Evolutionary conservation across 2,888 invertebrate genomes (phyloP).

Genomic region (Gryllus longicercus): DNA sequence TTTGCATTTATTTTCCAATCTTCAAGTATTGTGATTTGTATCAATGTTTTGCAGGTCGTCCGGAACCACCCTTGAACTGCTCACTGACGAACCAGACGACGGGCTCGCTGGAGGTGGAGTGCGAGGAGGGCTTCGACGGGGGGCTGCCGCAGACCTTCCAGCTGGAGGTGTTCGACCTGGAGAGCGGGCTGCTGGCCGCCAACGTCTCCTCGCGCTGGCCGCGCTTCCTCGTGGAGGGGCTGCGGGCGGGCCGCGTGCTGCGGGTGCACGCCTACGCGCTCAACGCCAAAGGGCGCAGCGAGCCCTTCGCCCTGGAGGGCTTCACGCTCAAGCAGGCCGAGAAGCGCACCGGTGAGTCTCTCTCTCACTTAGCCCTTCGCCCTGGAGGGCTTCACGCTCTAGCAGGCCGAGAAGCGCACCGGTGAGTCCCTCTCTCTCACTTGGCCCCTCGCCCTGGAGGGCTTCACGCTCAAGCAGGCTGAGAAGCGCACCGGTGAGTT

Average conservation of each 20-base stretch:
- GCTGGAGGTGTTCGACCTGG: constrained; percentile 70
- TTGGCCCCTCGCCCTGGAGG: constrained; percentile 50
- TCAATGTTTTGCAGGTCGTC: constrained; percentile 55
- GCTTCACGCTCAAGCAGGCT: no score
- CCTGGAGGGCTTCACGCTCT: constrained; percentile 52
- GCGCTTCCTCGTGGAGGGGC: constrained; percentile 69
- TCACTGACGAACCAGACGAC: constrained; percentile 74
- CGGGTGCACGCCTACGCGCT: constrained; percentile 76
- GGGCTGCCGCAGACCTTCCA: constrained; percentile 71
- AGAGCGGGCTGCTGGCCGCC: constrained; percentile 58
- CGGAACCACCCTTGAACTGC: constrained; percentile 75
- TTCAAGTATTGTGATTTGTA: no score
- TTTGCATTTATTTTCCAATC: no score
- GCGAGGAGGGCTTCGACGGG: constrained; percentile 70
- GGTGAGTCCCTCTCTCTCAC: constrained; percentile 41
- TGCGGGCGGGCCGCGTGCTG: constrained; percentile 74
- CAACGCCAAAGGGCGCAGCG: constrained; percentile 79
- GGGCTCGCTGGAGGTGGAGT: constrained; percentile 69
- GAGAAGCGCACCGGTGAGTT: no score
- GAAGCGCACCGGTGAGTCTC: constrained; percentile 67
- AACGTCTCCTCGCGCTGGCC: constrained; percentile 70
- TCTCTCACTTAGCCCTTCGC: no score
- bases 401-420: constrained; percentile 72
- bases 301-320: constrained; percentile 64
- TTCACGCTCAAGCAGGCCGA: constrained; percentile 72